Percentiles rank a stretch among this genome's conserved stretches.
Conservation (phyloP, 2,797 vertebrate genomes). For the Oceanodroma leucorhoa region DNA sequence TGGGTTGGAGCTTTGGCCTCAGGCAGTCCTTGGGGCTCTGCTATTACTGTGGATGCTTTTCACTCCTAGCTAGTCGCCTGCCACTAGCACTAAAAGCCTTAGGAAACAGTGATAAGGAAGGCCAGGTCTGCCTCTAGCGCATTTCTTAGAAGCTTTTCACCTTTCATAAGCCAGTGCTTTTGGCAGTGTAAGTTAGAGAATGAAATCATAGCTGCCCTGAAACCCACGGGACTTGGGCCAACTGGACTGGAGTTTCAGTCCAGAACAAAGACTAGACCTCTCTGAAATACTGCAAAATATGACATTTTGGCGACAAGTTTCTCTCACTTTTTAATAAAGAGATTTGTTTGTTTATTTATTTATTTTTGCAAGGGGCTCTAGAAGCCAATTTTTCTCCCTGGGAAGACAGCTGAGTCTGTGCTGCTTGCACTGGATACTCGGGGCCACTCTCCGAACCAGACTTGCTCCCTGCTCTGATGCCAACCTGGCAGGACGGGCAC, state of each 20-base stretch:
- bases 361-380: neutral
- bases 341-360: neutral
- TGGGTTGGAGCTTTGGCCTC: neutral
- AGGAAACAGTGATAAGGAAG: neutral
- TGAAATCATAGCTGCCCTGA: neutral
- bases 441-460: neutral
- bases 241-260: neutral
- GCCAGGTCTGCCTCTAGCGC: neutral
- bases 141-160: conserved; percentile 10
- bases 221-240: neutral
- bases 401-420: neutral
- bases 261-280: neutral
- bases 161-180: neutral
- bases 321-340: neutral
- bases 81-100: neutral
- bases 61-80: neutral
- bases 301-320: neutral
- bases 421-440: neutral
- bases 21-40: neutral
- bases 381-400: neutral
- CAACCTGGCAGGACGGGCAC: neutral
- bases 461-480: neutral
- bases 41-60: neutral
- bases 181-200: neutral
- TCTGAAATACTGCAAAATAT: neutral